phyloP scores from a whole-genome alignment of 2,797 vertebrate genomes.

The Nothura maculosa region DNA sequence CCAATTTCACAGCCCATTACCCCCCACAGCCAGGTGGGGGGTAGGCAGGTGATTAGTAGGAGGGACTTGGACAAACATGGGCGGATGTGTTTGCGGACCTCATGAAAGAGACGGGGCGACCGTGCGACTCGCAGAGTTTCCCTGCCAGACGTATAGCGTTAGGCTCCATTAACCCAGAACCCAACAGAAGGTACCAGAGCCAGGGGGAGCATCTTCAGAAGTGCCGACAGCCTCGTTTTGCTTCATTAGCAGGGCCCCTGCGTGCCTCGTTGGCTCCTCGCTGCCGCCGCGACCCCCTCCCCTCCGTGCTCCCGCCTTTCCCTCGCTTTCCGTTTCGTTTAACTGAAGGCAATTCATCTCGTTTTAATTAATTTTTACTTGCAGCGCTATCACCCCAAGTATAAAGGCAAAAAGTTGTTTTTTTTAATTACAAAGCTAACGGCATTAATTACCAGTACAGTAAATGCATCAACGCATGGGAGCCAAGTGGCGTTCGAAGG shows the following conservation, averaged over 20 bases:
- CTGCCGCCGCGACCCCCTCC: conserved; percentile 37
- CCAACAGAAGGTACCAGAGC: conserved; percentile 63
- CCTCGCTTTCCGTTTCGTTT: conserved; percentile 80
- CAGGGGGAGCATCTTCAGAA: conserved; percentile 68
- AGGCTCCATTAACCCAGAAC: conserved; percentile 72
- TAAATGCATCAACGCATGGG: conserved; percentile 75
- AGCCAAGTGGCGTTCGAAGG: conserved; percentile 74
- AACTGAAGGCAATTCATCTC: conserved; percentile 87
- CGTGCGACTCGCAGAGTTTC: conserved; percentile 26
- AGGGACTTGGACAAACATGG: conserved; percentile 74
- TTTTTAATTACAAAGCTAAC: conserved; percentile 89
- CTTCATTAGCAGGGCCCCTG: conserved; percentile 78
- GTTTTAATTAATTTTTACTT: conserved; percentile 90
- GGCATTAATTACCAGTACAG: conserved; percentile 87
- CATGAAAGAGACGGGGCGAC: conserved; percentile 16
- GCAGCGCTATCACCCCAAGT: conserved; percentile 83
- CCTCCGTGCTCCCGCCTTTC: conserved; percentile 44
- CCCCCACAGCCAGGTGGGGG: conserved; percentile 49
- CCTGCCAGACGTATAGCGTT: conserved; percentile 53
- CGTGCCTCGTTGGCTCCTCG: conserved; percentile 26
- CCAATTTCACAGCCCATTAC: conserved; percentile 83
- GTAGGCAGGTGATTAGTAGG: conserved; percentile 62
- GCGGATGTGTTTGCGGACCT: conserved; percentile 57
- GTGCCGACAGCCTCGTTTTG: conserved; percentile 75
- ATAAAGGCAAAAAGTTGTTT: conserved; percentile 84